A percentile compares a stretch with the other conserved stretches of the same genome.
Evolutionary conservation across 2,797 vertebrate genomes (phyloP).

Genomic region (Ataeniobius toweri): DNA sequence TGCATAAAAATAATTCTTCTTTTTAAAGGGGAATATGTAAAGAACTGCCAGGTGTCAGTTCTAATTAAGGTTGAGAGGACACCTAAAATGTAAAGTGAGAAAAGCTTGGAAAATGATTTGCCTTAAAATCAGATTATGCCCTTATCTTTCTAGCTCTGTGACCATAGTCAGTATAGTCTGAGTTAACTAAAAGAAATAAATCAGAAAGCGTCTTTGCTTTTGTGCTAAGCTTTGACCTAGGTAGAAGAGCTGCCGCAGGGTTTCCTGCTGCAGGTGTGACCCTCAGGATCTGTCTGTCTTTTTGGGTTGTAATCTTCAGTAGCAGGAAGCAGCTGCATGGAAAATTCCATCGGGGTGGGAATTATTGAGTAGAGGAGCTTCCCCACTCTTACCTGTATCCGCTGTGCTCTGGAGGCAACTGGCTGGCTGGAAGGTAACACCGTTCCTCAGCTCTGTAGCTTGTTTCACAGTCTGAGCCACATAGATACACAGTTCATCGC

Average conservation of each 20-base stretch:
- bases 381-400: constrained; percentile 5
- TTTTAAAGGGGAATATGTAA: no score
- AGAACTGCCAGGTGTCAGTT: no score
- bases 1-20: not conserved
- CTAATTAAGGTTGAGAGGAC: not conserved
- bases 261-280: not conserved
- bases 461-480: constrained; percentile 16
- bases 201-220: not conserved
- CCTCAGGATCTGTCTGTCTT: constrained; percentile 16
- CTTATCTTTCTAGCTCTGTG: not conserved
- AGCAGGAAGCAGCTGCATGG: constrained; percentile 21
- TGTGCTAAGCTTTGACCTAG: not conserved
- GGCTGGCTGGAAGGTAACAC: not conserved
- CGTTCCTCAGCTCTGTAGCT: not conserved
- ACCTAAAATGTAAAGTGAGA: not conserved
- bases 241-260: not conserved
- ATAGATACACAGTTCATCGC: not conserved
- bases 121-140: not conserved
- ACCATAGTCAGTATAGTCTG: not conserved
- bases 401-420: not conserved
- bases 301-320: constrained; percentile 30
- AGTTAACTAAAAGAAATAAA: not conserved
- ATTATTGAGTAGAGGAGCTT: constrained; percentile 19
- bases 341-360: constrained; percentile 24
- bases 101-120: not conserved